Conservation (phyloP, 2,113 vertebrate species). For the Chauna torquata region DNA sequence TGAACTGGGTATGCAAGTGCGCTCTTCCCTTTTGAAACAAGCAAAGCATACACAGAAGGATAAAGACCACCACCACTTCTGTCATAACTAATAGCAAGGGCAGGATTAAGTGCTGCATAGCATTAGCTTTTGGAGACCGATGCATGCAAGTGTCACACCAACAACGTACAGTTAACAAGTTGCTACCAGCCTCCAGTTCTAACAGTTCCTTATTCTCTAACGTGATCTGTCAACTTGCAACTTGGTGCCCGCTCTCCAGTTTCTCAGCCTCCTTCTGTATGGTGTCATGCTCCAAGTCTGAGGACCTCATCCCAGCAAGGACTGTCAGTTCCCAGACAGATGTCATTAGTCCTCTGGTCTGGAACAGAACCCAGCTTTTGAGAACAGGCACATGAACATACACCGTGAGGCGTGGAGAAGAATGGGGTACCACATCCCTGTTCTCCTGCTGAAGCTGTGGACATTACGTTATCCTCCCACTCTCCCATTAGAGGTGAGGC, state of each 20-base stretch:
- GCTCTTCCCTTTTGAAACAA: neutral
- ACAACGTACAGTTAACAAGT: neutral
- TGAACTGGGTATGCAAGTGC: neutral
- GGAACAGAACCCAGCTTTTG: neutral
- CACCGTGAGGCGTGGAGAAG: fast-evolving
- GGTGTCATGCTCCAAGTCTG: neutral
- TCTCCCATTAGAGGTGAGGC: neutral
- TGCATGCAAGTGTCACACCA: neutral
- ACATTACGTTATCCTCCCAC: neutral
- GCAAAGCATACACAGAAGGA: neutral
- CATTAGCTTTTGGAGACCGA: neutral
- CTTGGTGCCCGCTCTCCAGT: neutral
- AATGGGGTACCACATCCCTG: neutral
- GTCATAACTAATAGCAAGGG: neutral
- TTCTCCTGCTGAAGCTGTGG: neutral
- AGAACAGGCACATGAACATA: neutral
- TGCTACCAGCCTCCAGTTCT: neutral
- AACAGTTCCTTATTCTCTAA: neutral
- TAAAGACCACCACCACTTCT: neutral
- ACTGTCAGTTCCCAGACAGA: neutral
- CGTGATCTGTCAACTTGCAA: neutral
- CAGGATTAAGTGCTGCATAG: neutral
- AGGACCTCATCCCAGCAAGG: neutral
- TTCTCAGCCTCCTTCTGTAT: neutral
- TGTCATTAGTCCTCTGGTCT: neutral